phyloP scores from a whole-genome alignment of 64 coral and sea anemone species.

The Dendrophyllia cribrosa region DNA sequence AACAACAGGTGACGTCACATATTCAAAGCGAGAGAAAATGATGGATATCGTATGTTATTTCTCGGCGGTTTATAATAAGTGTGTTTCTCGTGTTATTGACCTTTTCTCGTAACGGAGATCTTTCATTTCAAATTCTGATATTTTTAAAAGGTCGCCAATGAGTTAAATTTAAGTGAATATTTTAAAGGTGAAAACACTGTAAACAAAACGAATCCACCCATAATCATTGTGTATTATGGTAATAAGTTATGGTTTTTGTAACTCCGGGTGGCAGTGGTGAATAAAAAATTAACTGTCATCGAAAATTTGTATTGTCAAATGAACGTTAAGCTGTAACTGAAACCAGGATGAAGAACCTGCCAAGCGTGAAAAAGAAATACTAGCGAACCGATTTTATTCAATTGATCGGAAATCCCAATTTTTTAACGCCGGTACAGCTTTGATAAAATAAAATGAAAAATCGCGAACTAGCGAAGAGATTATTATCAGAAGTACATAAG shows the following conservation, averaged over 20 bases:
- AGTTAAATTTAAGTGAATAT: background rate
- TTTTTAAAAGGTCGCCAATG: background rate
- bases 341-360: background rate
- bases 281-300: background rate
- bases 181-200: background rate
- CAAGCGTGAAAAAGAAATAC: background rate
- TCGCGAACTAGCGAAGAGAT: background rate
- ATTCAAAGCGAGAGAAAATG: background rate
- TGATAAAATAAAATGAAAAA: too few relatives aligned
- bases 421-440: background rate
- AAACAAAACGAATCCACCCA: background rate
- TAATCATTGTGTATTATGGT: slow-evolving; percentile 28
- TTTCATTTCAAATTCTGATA: background rate
- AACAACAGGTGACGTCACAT: slow-evolving; percentile 17
- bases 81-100: background rate
- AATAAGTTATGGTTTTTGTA: slow-evolving; percentile 5
- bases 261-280: background rate
- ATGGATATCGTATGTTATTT: background rate
- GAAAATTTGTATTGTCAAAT: background rate
- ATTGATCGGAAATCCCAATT: background rate
- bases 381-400: background rate
- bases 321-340: background rate
- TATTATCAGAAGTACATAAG: background rate
- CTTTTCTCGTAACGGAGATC: background rate
- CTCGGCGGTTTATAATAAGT: background rate